Conservation (phyloP, 37 sponge, comb jelly and placozoan species). For the Agelas oroides region DNA sequence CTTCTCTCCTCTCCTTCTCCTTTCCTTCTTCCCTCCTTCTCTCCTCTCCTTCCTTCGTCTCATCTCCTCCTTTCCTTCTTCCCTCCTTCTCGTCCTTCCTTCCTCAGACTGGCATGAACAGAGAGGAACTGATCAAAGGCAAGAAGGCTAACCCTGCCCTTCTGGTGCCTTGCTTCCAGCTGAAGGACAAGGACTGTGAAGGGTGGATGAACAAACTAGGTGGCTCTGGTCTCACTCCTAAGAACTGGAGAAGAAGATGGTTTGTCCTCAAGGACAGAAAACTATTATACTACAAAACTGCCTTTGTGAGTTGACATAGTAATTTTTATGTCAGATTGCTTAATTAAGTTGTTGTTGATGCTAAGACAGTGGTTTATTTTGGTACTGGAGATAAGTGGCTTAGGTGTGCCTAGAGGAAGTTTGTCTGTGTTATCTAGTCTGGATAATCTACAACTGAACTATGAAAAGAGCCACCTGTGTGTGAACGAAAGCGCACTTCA, state of each 20-base stretch:
- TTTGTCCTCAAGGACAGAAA: conserved; percentile 80
- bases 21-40: conserved; percentile 30
- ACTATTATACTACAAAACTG: conserved; percentile 89
- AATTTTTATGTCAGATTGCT: neutral
- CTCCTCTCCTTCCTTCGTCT: neutral
- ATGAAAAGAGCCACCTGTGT: too few species aligned
- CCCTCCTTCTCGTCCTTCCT: conserved; percentile 8
- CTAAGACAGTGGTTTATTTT: neutral
- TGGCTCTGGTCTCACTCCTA: conserved; percentile 86
- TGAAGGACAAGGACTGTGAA: conserved; percentile 65
- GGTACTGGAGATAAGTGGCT: neutral
- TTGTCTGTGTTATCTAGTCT: too few species aligned
- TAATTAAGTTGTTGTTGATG: neutral
- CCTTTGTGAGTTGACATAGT: conserved; percentile 89
- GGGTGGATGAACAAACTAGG: conserved; percentile 81
- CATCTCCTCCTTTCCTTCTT: neutral
- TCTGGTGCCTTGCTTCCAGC: conserved; percentile 78
- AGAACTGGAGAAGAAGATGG: conserved; percentile 92
- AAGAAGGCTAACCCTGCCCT: conserved; percentile 67
- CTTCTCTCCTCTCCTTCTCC: conserved; percentile 31
- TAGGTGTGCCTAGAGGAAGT: too few species aligned
- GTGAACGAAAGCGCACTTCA: too few species aligned
- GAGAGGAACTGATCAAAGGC: neutral
- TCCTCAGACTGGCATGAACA: too few species aligned
- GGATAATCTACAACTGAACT: too few species aligned